phyloP scores from a whole-genome alignment of 2,888 invertebrate genomes.

The Erebia palarica region DNA sequence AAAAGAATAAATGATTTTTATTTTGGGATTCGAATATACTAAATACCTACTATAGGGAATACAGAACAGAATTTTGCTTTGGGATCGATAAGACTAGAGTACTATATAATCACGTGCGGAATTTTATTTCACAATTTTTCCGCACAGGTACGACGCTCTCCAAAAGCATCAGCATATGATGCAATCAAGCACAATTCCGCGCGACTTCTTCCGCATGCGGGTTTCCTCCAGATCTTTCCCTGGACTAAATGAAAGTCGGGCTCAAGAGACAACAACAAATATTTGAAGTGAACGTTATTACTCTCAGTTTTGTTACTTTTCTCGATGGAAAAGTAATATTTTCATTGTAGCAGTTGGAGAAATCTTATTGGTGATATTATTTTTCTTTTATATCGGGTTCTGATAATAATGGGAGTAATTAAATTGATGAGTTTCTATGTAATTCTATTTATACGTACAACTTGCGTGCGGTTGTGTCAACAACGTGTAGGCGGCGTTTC shows the following conservation, averaged over 20 bases:
- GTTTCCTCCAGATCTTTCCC: too few relatives aligned
- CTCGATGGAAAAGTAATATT: constrained; percentile 36
- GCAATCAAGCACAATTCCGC: too few relatives aligned
- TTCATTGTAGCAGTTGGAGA: constrained; percentile 23
- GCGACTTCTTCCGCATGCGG: too few relatives aligned
- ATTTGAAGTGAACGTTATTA: constrained; percentile 59
- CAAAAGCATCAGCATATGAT: too few relatives aligned
- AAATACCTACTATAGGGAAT: too few relatives aligned
- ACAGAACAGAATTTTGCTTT: too few relatives aligned
- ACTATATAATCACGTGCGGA: too few relatives aligned
- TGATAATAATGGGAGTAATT: constrained; percentile 1
- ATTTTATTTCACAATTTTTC: too few relatives aligned
- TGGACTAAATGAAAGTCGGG: neutral
- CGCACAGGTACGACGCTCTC: too few relatives aligned
- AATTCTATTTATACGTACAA: neutral
- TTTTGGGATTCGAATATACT: too few relatives aligned
- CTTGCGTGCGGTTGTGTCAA: neutral
- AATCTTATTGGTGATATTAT: constrained; percentile 11
- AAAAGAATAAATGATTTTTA: too few relatives aligned
- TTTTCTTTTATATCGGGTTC: constrained; percentile 10
- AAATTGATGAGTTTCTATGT: neutral
- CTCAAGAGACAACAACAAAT: constrained; percentile 55
- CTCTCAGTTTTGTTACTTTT: constrained; percentile 40
- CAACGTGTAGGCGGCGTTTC: neutral
- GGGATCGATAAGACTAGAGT: too few relatives aligned